These are phyloP conservation scores for Sycobia sp. DNA, from an alignment of 1,140 invertebrate species.

Conservation along the genomic window DNA sequence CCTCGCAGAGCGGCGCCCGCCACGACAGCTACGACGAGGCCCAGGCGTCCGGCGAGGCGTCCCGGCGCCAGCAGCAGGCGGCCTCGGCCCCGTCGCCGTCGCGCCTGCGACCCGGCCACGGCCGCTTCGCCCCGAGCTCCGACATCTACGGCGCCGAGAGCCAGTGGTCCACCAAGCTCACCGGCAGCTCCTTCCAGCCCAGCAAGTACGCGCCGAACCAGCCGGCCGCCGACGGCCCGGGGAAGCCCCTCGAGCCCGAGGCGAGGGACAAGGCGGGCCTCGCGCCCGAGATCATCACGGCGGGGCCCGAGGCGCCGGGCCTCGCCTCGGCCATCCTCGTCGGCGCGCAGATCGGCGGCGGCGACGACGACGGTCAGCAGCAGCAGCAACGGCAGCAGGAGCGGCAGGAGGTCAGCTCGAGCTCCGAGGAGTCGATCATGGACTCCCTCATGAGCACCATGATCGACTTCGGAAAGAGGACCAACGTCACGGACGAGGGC, in stretches of 20 bases:
- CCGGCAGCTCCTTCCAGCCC: slow-evolving; percentile 64
- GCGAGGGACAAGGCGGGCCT: slow-evolving; percentile 28
- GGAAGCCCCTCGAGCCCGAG: background rate
- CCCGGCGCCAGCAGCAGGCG: slow-evolving; percentile 34
- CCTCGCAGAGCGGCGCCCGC: slow-evolving; percentile 31
- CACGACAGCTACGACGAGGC: slow-evolving; percentile 47
- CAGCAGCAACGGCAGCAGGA: background rate
- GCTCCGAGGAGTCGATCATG: slow-evolving; percentile 13
- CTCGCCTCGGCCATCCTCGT: slow-evolving; percentile 48
- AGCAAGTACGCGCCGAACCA: slow-evolving; percentile 47
- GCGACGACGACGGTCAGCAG: slow-evolving; percentile 38
- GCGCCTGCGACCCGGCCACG: background rate
- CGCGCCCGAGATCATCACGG: slow-evolving; percentile 51
- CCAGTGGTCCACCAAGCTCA: slow-evolving; percentile 70
- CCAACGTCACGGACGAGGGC: slow-evolving; percentile 19
- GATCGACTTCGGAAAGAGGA: slow-evolving; percentile 48
- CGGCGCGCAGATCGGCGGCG: too few species aligned
- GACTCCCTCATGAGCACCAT: slow-evolving; percentile 10
- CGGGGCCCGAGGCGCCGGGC: slow-evolving; percentile 43
- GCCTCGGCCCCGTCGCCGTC: background rate
- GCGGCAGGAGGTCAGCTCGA: background rate
- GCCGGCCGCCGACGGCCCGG: slow-evolving; percentile 8
- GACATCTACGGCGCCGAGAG: slow-evolving; percentile 62
- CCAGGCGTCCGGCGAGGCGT: slow-evolving; percentile 36
- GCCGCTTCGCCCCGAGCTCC: slow-evolving; percentile 15